phyloP scores from a whole-genome alignment of 2,113 vertebrate genomes.

The Podarcis muralis region DNA sequence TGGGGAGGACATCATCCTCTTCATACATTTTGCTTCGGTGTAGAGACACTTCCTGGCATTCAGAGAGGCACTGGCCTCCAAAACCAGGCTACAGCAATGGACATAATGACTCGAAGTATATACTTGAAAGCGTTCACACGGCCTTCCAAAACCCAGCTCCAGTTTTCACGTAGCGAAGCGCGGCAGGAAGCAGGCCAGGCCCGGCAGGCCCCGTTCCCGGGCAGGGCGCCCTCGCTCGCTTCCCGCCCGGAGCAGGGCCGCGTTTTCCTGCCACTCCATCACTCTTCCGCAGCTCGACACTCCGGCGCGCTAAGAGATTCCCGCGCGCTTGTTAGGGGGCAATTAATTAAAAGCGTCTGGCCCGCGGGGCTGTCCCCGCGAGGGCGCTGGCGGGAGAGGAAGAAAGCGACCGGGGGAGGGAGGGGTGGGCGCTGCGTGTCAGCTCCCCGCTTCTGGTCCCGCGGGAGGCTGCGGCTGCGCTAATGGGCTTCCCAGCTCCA shows the following conservation, averaged over 20 bases:
- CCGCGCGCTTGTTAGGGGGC: constrained; percentile 40
- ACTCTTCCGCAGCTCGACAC: constrained; percentile 8
- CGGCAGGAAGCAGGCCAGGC: not conserved
- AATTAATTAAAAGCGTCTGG: constrained; percentile 51
- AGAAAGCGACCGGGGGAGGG: not conserved
- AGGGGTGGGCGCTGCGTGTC: not conserved
- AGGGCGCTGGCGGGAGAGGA: constrained; percentile 30
- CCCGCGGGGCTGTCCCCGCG: constrained; percentile 41
- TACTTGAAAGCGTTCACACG: too few species aligned
- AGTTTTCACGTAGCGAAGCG: not conserved
- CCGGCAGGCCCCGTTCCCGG: not conserved
- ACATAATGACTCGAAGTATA: too few species aligned
- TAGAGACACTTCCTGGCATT: too few species aligned
- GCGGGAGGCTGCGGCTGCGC: not conserved
- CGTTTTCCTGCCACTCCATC: constrained; percentile 17
- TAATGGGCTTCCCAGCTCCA: constrained; percentile 6
- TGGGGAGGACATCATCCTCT: too few species aligned
- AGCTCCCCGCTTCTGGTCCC: not conserved
- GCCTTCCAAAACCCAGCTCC: not conserved
- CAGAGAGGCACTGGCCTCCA: too few species aligned
- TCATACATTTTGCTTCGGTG: too few species aligned
- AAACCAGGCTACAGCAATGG: too few species aligned
- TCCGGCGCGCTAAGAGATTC: constrained; percentile 50
- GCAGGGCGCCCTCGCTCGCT: constrained; percentile 15
- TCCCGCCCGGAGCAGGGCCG: not conserved